Conservation (phyloP, 2,888 invertebrate species). For the Hymenopus coronatus region DNA sequence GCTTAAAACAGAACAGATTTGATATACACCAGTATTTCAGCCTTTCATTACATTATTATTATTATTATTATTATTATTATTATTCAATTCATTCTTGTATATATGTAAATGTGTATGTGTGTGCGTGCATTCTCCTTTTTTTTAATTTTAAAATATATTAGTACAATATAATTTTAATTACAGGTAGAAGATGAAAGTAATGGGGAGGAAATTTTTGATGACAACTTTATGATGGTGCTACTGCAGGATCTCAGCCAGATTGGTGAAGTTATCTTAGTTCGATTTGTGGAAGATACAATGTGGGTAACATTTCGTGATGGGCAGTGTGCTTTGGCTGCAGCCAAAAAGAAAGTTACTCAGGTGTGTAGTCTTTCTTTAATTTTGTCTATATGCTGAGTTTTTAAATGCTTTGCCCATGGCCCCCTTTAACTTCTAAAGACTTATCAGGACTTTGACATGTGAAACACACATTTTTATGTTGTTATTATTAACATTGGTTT, state of each 20-base stretch:
- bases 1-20: not conserved
- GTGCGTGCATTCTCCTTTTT: not conserved
- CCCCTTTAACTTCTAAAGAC: too few species aligned
- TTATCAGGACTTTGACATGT: too few species aligned
- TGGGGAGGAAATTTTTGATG: constrained; percentile 64
- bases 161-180: not conserved
- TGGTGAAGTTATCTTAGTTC: constrained; percentile 86
- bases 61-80: too few species aligned
- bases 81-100: too few species aligned
- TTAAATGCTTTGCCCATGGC: too few species aligned
- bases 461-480: too few species aligned
- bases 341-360: constrained; percentile 52
- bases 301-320: constrained; percentile 93
- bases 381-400: too few species aligned
- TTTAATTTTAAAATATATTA: not conserved
- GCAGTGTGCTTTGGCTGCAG: constrained; percentile 77
- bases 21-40: too few species aligned
- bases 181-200: constrained; percentile 29
- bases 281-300: constrained; percentile 85
- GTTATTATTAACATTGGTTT: too few species aligned
- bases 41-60: too few species aligned
- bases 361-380: constrained; percentile 47
- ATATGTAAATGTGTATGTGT: too few species aligned
- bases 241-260: constrained; percentile 78
- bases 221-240: constrained; percentile 73